Evolutionary conservation across 2,888 invertebrate species (phyloP).

Genomic region (Catocala fraxini): DNA sequence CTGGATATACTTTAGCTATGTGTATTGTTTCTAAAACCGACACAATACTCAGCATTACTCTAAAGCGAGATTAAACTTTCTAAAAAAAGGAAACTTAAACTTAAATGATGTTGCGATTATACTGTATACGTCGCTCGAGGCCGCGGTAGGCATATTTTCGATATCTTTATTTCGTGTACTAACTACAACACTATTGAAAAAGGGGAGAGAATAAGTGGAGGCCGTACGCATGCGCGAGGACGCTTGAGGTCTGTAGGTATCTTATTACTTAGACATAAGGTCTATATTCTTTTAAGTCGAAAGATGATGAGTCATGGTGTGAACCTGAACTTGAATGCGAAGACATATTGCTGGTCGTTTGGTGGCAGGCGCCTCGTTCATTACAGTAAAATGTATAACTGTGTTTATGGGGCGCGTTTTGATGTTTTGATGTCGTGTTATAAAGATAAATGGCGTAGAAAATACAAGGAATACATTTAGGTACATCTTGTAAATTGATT

Average conservation of each 20-base stretch:
- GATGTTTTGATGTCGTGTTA: constrained; percentile 1
- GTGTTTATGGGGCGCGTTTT: background rate
- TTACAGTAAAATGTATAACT: background rate
- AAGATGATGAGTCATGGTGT: constrained; percentile 17
- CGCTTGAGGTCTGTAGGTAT: constrained; percentile 15
- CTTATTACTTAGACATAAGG: accelerated
- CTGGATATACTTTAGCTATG: no score
- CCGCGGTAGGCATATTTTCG: background rate
- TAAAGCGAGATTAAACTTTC: no score
- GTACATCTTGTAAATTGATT: no score
- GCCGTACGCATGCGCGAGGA: constrained; percentile 42
- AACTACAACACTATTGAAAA: constrained; percentile 33
- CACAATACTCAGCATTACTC: no score
- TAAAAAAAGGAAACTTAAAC: no score
- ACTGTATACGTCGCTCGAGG: no score
- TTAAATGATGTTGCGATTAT: no score
- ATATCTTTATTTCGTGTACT: background rate
- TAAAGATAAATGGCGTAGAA: background rate
- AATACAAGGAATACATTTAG: no score
- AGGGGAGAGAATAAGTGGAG: constrained; percentile 26
- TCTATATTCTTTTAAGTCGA: constrained; percentile 3
- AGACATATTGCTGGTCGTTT: constrained; percentile 20
- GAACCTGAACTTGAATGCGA: constrained; percentile 29
- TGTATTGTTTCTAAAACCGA: no score
- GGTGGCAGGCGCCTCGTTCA: constrained; percentile 20